Conservation (phyloP, 2,113 vertebrate species). For the Poeciliopsis prolifica region DNA sequence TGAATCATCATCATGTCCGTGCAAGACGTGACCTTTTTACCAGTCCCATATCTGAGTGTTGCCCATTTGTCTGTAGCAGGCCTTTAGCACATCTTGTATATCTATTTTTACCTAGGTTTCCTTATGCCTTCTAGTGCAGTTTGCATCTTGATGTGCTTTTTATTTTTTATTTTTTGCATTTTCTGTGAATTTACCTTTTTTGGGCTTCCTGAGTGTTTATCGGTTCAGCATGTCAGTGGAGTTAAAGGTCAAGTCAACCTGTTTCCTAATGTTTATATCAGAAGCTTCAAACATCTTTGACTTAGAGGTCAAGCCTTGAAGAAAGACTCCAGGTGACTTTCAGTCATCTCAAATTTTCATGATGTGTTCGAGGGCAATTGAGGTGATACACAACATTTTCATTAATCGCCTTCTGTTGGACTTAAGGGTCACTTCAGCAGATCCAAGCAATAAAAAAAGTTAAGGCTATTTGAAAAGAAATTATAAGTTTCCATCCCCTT, state of each 20-base stretch:
- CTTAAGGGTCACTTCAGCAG: background rate
- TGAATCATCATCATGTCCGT: conserved; percentile 39
- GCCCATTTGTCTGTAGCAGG: conserved; percentile 13
- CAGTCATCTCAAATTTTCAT: conserved; percentile 19
- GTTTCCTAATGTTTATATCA: conserved; percentile 31
- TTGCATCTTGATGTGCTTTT: conserved; percentile 18
- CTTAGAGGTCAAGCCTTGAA: conserved; percentile 12
- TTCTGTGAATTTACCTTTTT: conserved; percentile 17
- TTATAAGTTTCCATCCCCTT: background rate
- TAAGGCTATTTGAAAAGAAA: conserved; percentile 10
- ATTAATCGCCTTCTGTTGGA: conserved; percentile 7
- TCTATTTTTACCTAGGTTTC: conserved; percentile 10
- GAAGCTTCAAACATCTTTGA: conserved; percentile 26
- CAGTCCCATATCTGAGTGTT: conserved; percentile 14
- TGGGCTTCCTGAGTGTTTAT: conserved; percentile 15
- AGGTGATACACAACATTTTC: conserved; percentile 25
- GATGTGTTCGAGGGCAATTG: conserved; percentile 8
- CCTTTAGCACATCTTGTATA: conserved; percentile 18
- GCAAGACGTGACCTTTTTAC: conserved; percentile 14
- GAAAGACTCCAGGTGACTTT: conserved; percentile 6
- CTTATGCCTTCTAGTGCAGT: conserved; percentile 19
- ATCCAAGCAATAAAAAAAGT: conserved; percentile 7
- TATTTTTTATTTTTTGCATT: conserved; percentile 18
- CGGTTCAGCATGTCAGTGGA: conserved; percentile 38
- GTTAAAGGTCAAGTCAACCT: conserved; percentile 17